Conservation (phyloP, 2,797 vertebrate species). For the Melopsittacus undulatus region DNA sequence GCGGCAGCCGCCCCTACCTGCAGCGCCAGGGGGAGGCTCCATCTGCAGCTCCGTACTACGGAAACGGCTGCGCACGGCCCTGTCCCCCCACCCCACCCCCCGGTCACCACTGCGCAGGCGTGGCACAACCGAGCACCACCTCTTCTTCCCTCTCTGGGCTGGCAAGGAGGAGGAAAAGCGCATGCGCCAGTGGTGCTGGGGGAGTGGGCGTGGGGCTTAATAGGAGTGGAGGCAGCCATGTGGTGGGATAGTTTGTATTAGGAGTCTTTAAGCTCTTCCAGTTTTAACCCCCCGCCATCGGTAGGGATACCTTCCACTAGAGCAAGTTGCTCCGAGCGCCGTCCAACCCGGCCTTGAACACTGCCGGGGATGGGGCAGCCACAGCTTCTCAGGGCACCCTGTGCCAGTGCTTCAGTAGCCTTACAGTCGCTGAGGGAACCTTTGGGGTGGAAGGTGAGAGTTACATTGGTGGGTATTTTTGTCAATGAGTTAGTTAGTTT, state of each 20-base stretch:
- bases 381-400: no score
- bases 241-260: background rate
- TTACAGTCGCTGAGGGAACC: background rate
- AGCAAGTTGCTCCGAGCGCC: background rate
- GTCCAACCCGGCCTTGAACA: background rate
- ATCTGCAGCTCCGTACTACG: background rate
- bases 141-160: background rate
- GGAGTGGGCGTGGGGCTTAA: accelerated
- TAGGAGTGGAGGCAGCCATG: accelerated
- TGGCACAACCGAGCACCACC: accelerated
- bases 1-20: slow-evolving; percentile 36
- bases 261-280: background rate
- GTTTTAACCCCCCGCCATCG: background rate
- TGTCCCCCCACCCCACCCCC: accelerated
- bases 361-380: background rate
- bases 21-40: slow-evolving; percentile 21
- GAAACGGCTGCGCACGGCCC: background rate
- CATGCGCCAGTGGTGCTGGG: accelerated
- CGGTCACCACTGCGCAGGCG: background rate
- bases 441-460: background rate
- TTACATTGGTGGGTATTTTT: background rate
- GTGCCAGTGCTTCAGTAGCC: background rate
- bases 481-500: accelerated
- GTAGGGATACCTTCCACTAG: background rate
- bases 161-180: background rate